Evolutionary conservation across 2,888 invertebrate genomes (phyloP).

Genomic region (Poecilobothrus nobilitatus): DNA sequence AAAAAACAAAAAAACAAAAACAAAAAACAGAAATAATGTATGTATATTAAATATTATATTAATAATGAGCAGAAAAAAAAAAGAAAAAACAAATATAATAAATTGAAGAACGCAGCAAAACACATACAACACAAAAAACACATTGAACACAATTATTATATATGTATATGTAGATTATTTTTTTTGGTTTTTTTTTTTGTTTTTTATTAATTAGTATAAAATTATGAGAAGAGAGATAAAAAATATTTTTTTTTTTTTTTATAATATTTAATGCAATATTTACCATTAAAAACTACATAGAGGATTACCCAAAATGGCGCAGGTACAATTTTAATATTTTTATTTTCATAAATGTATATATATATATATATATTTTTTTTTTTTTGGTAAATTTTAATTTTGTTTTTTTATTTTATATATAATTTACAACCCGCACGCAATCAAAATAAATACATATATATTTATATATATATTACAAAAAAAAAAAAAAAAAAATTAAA

Average conservation of each 20-base stretch:
- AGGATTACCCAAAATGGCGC: slow-evolving; percentile 6
- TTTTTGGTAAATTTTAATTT: background rate
- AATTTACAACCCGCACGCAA: slow-evolving; percentile 11
- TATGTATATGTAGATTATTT: slow-evolving; percentile 5
- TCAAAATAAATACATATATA: background rate
- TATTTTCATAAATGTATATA: background rate
- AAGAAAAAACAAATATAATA: slow-evolving; percentile 5
- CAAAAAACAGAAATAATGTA: too few relatives aligned
- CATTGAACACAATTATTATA: slow-evolving; percentile 27
- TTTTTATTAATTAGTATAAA: background rate
- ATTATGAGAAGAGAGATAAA: background rate
- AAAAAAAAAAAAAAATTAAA: slow-evolving; percentile 9
- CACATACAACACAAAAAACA: background rate
- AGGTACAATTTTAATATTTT: background rate
- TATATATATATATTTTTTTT: background rate
- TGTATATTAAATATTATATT: too few relatives aligned
- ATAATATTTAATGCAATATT: slow-evolving; percentile 2
- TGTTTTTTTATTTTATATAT: background rate
- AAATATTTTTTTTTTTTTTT: background rate
- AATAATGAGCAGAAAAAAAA: background rate
- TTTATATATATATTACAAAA: slow-evolving; percentile 10
- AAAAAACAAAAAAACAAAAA: too few relatives aligned
- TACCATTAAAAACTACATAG: slow-evolving; percentile 6
- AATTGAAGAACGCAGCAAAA: too few relatives aligned
- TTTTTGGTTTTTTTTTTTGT: too few relatives aligned